Evolutionary conservation across 2,113 vertebrate genomes (phyloP), one percentile per base, ranked within the genome.

Genomic region (Anhinga anhinga): DNA sequence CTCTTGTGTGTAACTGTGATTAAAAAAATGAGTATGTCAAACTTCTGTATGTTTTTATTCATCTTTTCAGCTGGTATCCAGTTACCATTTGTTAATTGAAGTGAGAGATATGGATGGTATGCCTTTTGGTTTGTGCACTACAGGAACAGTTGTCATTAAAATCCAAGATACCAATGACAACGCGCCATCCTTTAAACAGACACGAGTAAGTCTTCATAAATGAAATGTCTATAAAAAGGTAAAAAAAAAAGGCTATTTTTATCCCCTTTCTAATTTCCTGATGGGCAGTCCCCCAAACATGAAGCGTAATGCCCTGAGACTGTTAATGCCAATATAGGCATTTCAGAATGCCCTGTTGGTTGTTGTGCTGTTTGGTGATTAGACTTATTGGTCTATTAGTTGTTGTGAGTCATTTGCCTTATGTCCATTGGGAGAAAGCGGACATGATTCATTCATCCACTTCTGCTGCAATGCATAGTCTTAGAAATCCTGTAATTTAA

Each of bases 151-250:
- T 45, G 97, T 98, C 10, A 86, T 99, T 90, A 74, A 20, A 10
- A 71, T 99, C 1, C 61, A 77, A 11, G 99, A 99, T 74, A 97
- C 98, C 65, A 99, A 99, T 82, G 99, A 99, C 95, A 99, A 99
- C 70, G 92, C 98, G 29, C 99, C 98, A 3, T 98, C 69, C 72
- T 99, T 99, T 95, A 96, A n/a, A 30, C 65, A 98, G 76, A 26
- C 49, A 15, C 95, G 98, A 49, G 99, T 99, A 98, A 98, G 99
- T 99, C 45, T 59, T 58, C 29, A 53, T 63, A 63, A 63, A 22
- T 45, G 29, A 80, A 67, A 29, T n/a, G 5, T 67, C 15, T 84
- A 3, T 74, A 62, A 61, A 77, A 58, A 29, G 7, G 11, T 40
- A 8, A 79, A 69, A 10, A 20, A 19, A 61, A 23, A 29, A 25